Evolutionary conservation across 2,888 invertebrate species (phyloP).

Genomic region (Lasioglossum villosulum): DNA sequence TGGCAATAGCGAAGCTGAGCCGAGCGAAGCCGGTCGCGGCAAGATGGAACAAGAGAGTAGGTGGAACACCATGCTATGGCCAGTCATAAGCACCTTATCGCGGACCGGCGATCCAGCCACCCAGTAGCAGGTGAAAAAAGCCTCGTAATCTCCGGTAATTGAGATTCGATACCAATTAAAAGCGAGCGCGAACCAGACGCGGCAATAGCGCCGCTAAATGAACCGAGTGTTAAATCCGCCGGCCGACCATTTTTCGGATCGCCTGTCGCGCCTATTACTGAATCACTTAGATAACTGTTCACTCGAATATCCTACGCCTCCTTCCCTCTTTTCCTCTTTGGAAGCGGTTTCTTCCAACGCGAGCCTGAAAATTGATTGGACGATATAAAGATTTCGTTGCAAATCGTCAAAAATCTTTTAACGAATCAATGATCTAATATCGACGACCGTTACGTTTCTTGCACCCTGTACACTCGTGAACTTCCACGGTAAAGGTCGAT

Average conservation of each 20-base stretch:
- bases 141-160: slow-evolving; percentile 77
- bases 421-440: neutral
- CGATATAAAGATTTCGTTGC: neutral
- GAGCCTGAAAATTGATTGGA: neutral
- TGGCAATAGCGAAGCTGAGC: slow-evolving; percentile 22
- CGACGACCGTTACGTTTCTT: neutral
- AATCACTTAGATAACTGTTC: slow-evolving; percentile 39
- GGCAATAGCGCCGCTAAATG: slow-evolving; percentile 55
- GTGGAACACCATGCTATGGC: slow-evolving; percentile 1
- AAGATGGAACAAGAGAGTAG: slow-evolving; percentile 22
- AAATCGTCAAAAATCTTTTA: too few relatives aligned
- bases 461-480: neutral
- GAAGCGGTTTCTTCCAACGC: neutral
- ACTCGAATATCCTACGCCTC: neutral
- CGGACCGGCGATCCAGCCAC: slow-evolving; percentile 37
- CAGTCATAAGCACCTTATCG: slow-evolving; percentile 69
- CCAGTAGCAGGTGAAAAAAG: slow-evolving; percentile 63
- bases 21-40: slow-evolving; percentile 22
- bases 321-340: neutral
- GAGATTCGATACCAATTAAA: slow-evolving; percentile 80
- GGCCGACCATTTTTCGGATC: slow-evolving; percentile 20
- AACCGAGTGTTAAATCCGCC: slow-evolving; percentile 59
- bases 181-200: slow-evolving; percentile 64
- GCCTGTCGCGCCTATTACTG: slow-evolving; percentile 21
- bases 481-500: neutral